Percentiles rank a stretch among this genome's conserved stretches.
phyloP scores from a whole-genome alignment of 2,888 invertebrate species.

The Mesorhabditis spiculigera region DNA sequence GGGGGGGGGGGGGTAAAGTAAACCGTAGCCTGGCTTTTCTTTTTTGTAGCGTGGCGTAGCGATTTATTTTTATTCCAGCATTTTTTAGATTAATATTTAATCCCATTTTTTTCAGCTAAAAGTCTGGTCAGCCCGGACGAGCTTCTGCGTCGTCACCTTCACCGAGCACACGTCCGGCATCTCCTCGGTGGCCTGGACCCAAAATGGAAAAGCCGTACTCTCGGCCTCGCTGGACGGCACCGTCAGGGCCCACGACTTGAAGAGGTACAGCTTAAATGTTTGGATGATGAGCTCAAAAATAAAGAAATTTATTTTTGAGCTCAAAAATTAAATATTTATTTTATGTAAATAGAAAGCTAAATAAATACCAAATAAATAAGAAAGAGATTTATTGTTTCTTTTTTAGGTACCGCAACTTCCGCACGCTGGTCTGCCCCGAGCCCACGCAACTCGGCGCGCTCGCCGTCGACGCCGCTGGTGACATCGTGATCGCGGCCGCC shows the following conservation, averaged over 20 bases:
- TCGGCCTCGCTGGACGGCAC: slow-evolving; percentile 95
- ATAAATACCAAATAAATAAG: neutral
- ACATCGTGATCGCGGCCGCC: slow-evolving; percentile 89
- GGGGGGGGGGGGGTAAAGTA: no score
- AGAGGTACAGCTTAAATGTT: slow-evolving; percentile 61
- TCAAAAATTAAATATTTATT: neutral
- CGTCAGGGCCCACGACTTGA: slow-evolving; percentile 88
- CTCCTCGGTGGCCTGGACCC: slow-evolving; percentile 80
- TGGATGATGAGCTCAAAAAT: neutral
- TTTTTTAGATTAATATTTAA: neutral
- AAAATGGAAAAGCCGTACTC: slow-evolving; percentile 84
- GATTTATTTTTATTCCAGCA: no score
- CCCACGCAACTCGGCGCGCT: slow-evolving; percentile 88
- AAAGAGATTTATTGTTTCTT: neutral
- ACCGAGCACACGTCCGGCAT: slow-evolving; percentile 82
- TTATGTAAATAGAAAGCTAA: no score
- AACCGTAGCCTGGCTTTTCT: no score
- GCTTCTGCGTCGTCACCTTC: slow-evolving; percentile 94
- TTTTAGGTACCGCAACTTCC: slow-evolving; percentile 89
- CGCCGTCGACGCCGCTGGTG: slow-evolving; percentile 77
- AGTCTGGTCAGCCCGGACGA: slow-evolving; percentile 80
- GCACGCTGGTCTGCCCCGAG: slow-evolving; percentile 85
- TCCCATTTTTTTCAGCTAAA: slow-evolving; percentile 37
- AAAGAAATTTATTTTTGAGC: neutral
- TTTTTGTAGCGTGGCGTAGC: no score